Base-by-base conservation (phyloP, 1,140 invertebrate genomes). In the Euborellia annulipes region DNA sequence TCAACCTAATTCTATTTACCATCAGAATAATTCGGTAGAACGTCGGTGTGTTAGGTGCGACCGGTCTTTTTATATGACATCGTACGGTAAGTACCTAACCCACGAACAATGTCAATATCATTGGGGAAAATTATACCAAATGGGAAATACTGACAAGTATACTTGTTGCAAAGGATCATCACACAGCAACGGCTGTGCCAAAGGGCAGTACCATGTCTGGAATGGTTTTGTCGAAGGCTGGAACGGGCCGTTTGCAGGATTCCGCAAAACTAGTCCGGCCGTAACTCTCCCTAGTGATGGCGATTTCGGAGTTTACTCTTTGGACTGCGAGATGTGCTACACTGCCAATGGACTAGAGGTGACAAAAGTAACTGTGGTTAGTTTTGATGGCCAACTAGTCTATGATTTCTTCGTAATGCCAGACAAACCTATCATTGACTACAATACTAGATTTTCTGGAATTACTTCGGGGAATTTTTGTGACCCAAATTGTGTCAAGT, bases 321-420 rank as follows among this genome's bases (percentile, higher is more conserved):
- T 95, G 0, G 91, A 96, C 59, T 90, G 89, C 58, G 91, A 96
- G 62, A 96, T 94, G 90, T 86, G 76, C 51, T 94, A 80, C 58
- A 93, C 89, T 0, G 73, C 70, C 0, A 66, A 67, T 2, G 90
- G 91, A 1, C 61, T 91, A 2, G 87, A 93, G 60, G 58, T 93
- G 2, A 78, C 82, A 1, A 81, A 83, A 57, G 75, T 95, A 0
- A 87, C 85, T 0, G 66, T 94, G 3, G 74, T 93, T 1, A 72
- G 70, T 20, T 58, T 76, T 2, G 72, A 82, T 49, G 83, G 84
- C 0, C 59, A 64, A 3, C 56, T 80, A 1, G 76, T 90, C 1
- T 94, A 92, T 62, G 80, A 89, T 58, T 69, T 72, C 11, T 69
- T 81, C 36, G 87, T 96, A 1, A 75, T 75, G 49, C 89, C 91